Percentiles rank a stretch among this genome's conserved stretches.
Conservation (phyloP, 37 sponge, comb jelly and placozoan species). For the Agelas oroides region DNA sequence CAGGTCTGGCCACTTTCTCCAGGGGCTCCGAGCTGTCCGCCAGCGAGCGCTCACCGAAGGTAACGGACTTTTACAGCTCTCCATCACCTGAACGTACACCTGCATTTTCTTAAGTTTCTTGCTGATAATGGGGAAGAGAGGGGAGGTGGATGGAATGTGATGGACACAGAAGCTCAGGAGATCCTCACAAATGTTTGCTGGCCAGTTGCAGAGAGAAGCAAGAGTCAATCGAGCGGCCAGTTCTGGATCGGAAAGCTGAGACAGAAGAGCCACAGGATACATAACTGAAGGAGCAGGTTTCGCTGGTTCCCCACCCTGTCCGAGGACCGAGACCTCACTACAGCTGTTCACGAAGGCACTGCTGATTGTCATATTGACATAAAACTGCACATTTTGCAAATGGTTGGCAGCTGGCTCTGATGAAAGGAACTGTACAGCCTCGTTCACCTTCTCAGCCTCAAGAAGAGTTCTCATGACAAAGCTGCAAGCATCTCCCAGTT, state of each 20-base stretch:
- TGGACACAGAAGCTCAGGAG: conserved; percentile 50
- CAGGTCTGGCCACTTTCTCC: conserved; percentile 60
- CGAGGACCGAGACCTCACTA: neutral
- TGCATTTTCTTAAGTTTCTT: conserved; percentile 53
- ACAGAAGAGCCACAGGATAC: conserved; percentile 43
- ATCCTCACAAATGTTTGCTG: conserved; percentile 46
- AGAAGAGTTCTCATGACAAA: conserved; percentile 32
- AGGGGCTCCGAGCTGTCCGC: conserved; percentile 11
- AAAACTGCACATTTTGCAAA: neutral
- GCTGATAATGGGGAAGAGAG: conserved; percentile 15
- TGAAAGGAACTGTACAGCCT: conserved; percentile 30
- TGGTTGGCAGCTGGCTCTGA: conserved; percentile 44
- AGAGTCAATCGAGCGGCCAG: conserved; percentile 56
- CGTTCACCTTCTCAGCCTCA: conserved; percentile 3
- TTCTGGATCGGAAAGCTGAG: conserved; percentile 43
- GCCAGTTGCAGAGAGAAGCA: conserved; percentile 61
- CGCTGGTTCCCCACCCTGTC: neutral
- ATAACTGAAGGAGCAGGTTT: neutral
- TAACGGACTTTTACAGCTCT: conserved; percentile 24
- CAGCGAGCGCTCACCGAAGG: neutral
- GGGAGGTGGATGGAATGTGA: conserved; percentile 55
- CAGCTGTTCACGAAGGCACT: conserved; percentile 24
- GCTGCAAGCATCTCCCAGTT: conserved; percentile 43
- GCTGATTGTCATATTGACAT: conserved; percentile 24
- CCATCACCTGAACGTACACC: conserved; percentile 51